phyloP scores from a whole-genome alignment of 2,888 invertebrate genomes.

The Limenitis arthemis region DNA sequence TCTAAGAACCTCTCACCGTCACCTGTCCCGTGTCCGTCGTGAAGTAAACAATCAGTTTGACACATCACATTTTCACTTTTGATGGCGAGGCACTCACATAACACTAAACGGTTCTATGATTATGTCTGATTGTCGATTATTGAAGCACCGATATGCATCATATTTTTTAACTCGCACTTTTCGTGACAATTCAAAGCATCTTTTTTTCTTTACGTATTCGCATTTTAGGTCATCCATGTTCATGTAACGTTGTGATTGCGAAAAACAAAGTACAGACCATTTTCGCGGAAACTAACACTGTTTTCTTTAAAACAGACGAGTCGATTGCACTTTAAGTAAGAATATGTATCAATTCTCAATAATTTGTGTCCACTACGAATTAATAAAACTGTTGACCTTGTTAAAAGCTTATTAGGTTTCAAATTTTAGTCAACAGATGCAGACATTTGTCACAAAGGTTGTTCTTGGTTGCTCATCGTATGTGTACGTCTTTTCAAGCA shows the following conservation, averaged over 20 bases:
- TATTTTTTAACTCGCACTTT: constrained; percentile 55
- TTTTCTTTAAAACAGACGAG: constrained; percentile 46
- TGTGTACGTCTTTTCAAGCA: too few species aligned
- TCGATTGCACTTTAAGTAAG: constrained; percentile 44
- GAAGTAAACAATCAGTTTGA: constrained; percentile 73
- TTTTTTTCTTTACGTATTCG: constrained; percentile 70
- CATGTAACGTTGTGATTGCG: constrained; percentile 73
- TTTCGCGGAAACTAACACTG: constrained; percentile 64
- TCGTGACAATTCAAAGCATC: constrained; percentile 63
- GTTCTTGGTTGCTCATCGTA: constrained; percentile 43
- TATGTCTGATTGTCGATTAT: constrained; percentile 53
- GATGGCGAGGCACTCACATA: constrained; percentile 54
- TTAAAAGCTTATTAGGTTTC: constrained; percentile 72
- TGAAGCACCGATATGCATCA: constrained; percentile 55
- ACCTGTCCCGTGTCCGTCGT: constrained; percentile 67
- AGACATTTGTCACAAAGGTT: constrained; percentile 68
- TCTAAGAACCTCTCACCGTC: constrained; percentile 59
- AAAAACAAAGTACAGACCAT: constrained; percentile 70
- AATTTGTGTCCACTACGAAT: constrained; percentile 64
- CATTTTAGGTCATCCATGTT: constrained; percentile 74
- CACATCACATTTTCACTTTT: constrained; percentile 73
- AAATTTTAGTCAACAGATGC: constrained; percentile 73
- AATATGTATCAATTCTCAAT: constrained; percentile 56
- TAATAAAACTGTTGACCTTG: constrained; percentile 73
- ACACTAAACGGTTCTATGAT: constrained; percentile 47